These are phyloP conservation scores for Microchrysa polita DNA, from an alignment of 2,888 invertebrate genomes.

Conservation along the genomic window DNA sequence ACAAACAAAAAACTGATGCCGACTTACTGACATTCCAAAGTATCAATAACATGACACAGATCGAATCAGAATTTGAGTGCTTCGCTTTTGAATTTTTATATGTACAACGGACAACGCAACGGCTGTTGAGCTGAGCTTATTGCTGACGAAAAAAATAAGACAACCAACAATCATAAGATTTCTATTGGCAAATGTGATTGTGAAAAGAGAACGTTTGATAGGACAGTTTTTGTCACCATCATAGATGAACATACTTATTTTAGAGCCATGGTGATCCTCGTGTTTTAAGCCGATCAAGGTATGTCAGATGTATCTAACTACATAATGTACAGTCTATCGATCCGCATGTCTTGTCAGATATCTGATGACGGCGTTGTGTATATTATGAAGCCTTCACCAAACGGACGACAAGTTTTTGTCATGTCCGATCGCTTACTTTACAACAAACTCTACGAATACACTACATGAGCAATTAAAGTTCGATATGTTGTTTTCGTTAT, in stretches of 20 bases:
- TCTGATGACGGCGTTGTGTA: too few species aligned
- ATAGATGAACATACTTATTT: background rate
- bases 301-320: background rate
- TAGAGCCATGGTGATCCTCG: conserved; percentile 42
- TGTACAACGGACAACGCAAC: too few species aligned
- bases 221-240: too few species aligned
- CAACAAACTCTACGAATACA: background rate
- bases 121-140: background rate
- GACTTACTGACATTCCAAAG: conserved; percentile 43
- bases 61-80: conserved; percentile 44
- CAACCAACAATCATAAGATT: too few species aligned
- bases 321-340: too few species aligned
- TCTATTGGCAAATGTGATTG: background rate
- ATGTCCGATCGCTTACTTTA: conserved; percentile 34
- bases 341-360: conserved; percentile 39
- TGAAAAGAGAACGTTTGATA: conserved; percentile 34
- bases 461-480: conserved; percentile 35
- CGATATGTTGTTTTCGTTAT: conserved; percentile 29
- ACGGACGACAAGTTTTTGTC: conserved; percentile 32
- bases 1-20: conserved; percentile 46
- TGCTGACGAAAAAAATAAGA: too few species aligned
- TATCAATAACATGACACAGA: conserved; percentile 49
- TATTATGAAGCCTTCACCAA: background rate
- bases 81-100: conserved; percentile 22
- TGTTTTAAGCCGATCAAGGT: conserved; percentile 44